phyloP scores from a whole-genome alignment of 1,140 invertebrate genomes.

The Camponotus vicinus region DNA sequence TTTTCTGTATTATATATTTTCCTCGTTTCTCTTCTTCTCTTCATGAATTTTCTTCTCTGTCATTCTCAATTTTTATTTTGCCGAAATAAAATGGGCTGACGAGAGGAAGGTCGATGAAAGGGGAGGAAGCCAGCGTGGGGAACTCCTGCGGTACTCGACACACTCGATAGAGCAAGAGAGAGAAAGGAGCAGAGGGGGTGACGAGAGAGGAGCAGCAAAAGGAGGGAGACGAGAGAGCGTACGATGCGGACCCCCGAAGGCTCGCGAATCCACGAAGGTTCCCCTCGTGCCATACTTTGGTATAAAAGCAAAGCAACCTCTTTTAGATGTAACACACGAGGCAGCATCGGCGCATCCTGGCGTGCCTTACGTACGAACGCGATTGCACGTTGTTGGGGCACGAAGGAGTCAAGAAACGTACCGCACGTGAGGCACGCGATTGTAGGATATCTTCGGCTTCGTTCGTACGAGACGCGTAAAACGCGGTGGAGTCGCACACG shows the following conservation, averaged over 20 bases:
- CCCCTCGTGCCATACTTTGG: conserved; percentile 83
- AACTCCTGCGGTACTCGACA: conserved; percentile 36
- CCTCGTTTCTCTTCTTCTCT: background rate
- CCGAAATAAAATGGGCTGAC: conserved; percentile 65
- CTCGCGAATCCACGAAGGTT: conserved; percentile 77
- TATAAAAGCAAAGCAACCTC: conserved; percentile 86
- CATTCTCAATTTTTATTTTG: conserved; percentile 58
- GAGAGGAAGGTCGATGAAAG: conserved; percentile 67
- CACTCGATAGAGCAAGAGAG: conserved; percentile 52
- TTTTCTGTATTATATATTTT: background rate
- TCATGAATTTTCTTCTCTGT: background rate
- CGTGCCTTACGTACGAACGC: conserved; percentile 55
- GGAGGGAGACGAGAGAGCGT: conserved; percentile 51
- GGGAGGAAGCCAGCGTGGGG: conserved; percentile 68
- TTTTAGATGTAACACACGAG: conserved; percentile 86
- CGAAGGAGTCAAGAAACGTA: conserved; percentile 15
- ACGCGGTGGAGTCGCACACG: conserved; percentile 14
- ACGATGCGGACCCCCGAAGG: conserved; percentile 74
- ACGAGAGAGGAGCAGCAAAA: conserved; percentile 42
- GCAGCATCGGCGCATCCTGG: conserved; percentile 71
- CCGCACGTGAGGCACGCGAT: conserved; percentile 25
- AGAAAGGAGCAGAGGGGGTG: conserved; percentile 52
- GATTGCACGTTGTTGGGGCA: conserved; percentile 43
- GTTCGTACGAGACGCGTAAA: conserved; percentile 16
- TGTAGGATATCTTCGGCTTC: conserved; percentile 9